phyloP scores from a whole-genome alignment of 2,888 invertebrate species.

The Drosophila ustulata region DNA sequence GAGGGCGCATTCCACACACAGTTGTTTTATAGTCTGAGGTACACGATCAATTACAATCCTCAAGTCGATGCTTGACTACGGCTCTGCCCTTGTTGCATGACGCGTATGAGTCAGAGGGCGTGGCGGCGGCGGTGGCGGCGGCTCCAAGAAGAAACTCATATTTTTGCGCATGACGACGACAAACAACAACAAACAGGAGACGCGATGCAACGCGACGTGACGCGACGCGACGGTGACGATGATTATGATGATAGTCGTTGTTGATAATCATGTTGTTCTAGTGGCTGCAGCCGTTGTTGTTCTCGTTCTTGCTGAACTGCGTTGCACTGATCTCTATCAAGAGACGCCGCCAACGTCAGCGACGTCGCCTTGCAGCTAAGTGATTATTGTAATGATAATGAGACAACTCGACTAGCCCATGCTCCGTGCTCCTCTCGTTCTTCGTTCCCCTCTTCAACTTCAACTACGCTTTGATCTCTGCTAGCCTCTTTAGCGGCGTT shows the following conservation, averaged over 20 bases:
- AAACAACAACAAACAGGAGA: background rate
- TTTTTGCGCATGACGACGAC: slow-evolving; percentile 45
- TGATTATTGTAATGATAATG: slow-evolving; percentile 79
- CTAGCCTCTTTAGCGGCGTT: slow-evolving; percentile 14
- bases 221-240: slow-evolving; percentile 21
- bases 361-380: slow-evolving; percentile 54
- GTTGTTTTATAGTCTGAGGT: slow-evolving; percentile 49
- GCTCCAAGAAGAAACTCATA: slow-evolving; percentile 19
- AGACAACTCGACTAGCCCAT: slow-evolving; percentile 59
- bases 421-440: slow-evolving; percentile 10
- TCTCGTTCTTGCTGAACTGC: slow-evolving; percentile 9
- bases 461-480: background rate
- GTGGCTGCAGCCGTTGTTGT: slow-evolving; percentile 24
- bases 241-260: slow-evolving; percentile 36
- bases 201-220: background rate
- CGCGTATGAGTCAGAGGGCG: slow-evolving; percentile 47
- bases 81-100: slow-evolving; percentile 28
- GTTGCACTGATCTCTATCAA: slow-evolving; percentile 63
- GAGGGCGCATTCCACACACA: slow-evolving; percentile 39
- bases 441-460: background rate
- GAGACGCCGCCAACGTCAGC: slow-evolving; percentile 56
- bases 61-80: slow-evolving; percentile 30
- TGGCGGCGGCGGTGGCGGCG: slow-evolving; percentile 40
- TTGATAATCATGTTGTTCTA: slow-evolving; percentile 38
- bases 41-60: slow-evolving; percentile 54